Conservation (phyloP, 2,888 invertebrate species). For the Sphaerophoria rueppellii region DNA sequence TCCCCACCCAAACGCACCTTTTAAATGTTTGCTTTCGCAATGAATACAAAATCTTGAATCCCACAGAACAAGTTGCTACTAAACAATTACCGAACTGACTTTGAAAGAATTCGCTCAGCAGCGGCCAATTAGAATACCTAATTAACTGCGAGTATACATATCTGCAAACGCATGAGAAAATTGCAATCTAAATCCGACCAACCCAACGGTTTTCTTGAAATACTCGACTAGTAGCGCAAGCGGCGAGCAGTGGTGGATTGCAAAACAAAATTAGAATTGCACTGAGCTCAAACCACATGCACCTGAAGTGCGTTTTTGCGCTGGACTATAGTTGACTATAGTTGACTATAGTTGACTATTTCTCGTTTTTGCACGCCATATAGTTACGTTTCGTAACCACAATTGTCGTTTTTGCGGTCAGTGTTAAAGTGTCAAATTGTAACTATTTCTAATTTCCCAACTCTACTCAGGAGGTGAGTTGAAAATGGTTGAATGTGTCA, state of each 20-base stretch:
- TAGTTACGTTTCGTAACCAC: too few relatives aligned
- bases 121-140: slow-evolving; percentile 55
- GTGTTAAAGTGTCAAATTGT: too few relatives aligned
- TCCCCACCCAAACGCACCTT: slow-evolving; percentile 38
- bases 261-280: slow-evolving; percentile 46
- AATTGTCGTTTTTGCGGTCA: too few relatives aligned
- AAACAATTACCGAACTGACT: slow-evolving; percentile 18
- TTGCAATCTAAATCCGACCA: slow-evolving; percentile 54
- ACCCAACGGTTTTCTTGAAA: slow-evolving; percentile 16
- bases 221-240: background rate
- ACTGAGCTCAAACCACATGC: slow-evolving; percentile 7
- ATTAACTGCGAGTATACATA: slow-evolving; percentile 30
- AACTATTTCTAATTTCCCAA: too few relatives aligned
- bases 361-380: too few relatives aligned
- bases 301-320: too few relatives aligned
- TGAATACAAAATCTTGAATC: slow-evolving; percentile 13
- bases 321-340: too few relatives aligned
- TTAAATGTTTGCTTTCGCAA: slow-evolving; percentile 9
- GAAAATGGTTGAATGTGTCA: too few relatives aligned
- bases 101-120: slow-evolving; percentile 36
- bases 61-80: slow-evolving; percentile 39
- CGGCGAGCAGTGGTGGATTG: slow-evolving; percentile 34
- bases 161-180: slow-evolving; percentile 65
- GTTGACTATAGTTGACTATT: too few relatives aligned
- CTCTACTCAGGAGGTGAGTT: too few relatives aligned